Base-by-base conservation (phyloP, 1,140 invertebrate genomes). In the Drosophila pseudoobscura region DNA sequence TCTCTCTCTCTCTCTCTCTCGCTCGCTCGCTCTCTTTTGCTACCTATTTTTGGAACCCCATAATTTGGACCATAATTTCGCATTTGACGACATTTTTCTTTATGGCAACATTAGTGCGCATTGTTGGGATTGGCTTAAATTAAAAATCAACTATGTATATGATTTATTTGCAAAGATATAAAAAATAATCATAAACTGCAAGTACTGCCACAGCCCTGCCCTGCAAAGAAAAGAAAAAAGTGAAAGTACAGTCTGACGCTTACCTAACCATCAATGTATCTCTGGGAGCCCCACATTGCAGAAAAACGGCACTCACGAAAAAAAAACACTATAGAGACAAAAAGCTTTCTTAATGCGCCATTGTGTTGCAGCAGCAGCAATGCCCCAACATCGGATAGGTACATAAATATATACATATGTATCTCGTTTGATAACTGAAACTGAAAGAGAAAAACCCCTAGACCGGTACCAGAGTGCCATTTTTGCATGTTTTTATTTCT, bases 211-310 rank as follows among this genome's bases (percentile, higher is more conserved):
- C 43, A 45, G 43, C 15, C 46, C 35, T 39, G 53, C 62, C 56
- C 56, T 70, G 51, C 41, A 44, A 49, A 45, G 26, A 49, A 26
- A 6, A 50, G 35, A 11, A 35, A 80, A 87, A 85, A 87, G 80
- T 87, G 80, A 85, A 85, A 85, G 80, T 78, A 87, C 55, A 46
- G 45, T 66, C 41, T 54, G 47, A 56, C 69, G 80, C 87, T 85
- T 85, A 87, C 64, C 80, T 80, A 85, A 85, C 76, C 70, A 84
- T 69, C 69, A 49, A 57, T 47, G 41, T 8, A n/a, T 45, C 20
- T 59, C 60, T 85, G 80, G 80, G 82, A 85, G 80, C 73, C 53
- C 76, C 77, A 79, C 72, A 58, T 46, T 60, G 75, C 62, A 72
- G 56, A 54, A 29, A 44, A 49, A 51, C 39, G 47, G 50, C 46